Evolutionary conservation across 2,113 vertebrate species (phyloP), one percentile per base, ranked within the genome.

Genomic region (Chionomys nivalis): DNA sequence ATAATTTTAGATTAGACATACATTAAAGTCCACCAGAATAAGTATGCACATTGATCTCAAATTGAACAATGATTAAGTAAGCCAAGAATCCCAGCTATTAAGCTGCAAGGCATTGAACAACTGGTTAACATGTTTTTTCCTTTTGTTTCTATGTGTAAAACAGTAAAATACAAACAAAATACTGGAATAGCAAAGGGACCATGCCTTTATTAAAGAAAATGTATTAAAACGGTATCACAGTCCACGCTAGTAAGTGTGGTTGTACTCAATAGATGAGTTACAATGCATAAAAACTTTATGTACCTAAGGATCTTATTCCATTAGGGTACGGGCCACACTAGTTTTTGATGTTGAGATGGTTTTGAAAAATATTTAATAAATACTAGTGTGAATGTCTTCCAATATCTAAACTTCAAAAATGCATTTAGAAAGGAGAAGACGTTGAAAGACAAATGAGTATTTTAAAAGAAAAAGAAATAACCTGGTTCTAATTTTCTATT

Each of bases 381-480:
- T 55, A 82, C 26, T 81, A 23, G 70, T 63, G 28, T n/a, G 42
- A 87, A 73, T 73, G 31, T n/a, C 31, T 49, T 86, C 91, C 55
- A 92, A 91, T 94, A 52, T 52, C 8, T 73, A 42, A 87, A 88
- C 6, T 47, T 81, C 7, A 87, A 90, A 87, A 87, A n/a, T 75
- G 42, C 11, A 87, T 39, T 78, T 42, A 94, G 13, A 85, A 85
- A 0, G 0, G 58, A 49, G 7, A 88, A 58, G 14, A 55, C 44
- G 66, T 72, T 91, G 3, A 70, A 87, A 70, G 90, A 31, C 39
- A 90, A 36, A 90, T 36, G 42, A 2, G 13, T 70, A 77, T 39
- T 66, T 47, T 12, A 79, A 85, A 92, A 79, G 1, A 93, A 13
- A 11, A 52, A 75, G 49, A 87, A 73, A 52, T 31, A 70, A 21